These are phyloP conservation scores for Pammene fasciana DNA, from an alignment of 2,888 invertebrate species.

Conservation along the genomic window DNA sequence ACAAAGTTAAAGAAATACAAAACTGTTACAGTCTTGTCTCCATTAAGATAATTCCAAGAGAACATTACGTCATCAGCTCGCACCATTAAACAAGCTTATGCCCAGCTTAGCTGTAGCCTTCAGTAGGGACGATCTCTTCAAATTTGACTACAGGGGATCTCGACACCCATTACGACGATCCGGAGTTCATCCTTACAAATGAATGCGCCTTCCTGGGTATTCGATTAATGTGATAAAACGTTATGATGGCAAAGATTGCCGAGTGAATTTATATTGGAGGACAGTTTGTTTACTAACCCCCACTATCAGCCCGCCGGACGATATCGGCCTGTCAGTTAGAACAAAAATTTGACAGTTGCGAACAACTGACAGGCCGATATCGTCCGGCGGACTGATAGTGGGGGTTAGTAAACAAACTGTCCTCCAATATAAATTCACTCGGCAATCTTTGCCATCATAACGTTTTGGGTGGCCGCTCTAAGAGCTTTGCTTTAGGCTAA, in stretches of 20 bases:
- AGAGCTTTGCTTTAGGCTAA: no score
- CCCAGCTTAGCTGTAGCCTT: slow-evolving; percentile 25
- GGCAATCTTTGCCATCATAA: no score
- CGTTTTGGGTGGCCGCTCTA: no score
- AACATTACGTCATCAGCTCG: slow-evolving; percentile 34
- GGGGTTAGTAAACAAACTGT: no score
- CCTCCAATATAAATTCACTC: no score
- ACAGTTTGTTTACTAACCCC: no score
- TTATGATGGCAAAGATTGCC: background rate
- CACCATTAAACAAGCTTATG: slow-evolving; percentile 40
- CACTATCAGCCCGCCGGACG: no score
- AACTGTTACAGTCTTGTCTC: slow-evolving; percentile 37
- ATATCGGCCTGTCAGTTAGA: no score
- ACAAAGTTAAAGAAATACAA: slow-evolving; percentile 13
- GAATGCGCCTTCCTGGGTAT: slow-evolving; percentile 30
- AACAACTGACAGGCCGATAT: no score
- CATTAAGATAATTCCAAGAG: slow-evolving; percentile 37
- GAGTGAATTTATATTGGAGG: no score
- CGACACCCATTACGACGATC: slow-evolving; percentile 38
- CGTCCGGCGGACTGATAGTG: no score
- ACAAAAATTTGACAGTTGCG: no score
- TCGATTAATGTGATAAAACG: slow-evolving; percentile 10
- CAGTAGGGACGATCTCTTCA: slow-evolving; percentile 32
- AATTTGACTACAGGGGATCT: slow-evolving; percentile 40
- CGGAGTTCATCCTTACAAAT: slow-evolving; percentile 38